Evolutionary conservation across 2,888 invertebrate genomes (phyloP), one percentile per base, ranked within the genome.

Genomic region (Dicyrtoma fusca): DNA sequence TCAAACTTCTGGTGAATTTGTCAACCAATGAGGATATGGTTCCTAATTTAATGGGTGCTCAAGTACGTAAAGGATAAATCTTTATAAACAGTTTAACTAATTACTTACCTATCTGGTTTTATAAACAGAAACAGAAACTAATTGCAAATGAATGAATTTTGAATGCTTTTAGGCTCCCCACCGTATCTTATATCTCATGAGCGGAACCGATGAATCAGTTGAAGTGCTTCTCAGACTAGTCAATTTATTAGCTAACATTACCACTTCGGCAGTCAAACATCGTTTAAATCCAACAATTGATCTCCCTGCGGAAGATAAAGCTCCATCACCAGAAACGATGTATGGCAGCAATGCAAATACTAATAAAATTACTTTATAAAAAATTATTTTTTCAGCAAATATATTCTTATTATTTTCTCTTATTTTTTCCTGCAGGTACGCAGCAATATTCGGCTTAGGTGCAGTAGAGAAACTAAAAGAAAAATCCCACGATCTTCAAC

Each of bases 21-120:
- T 87, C 87, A 11, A 86, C 87, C 75, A 88, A 88, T 82, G 84
- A 86, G 74, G 86, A 86, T 74, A 86, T 88, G 85, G 85, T 88
- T 59, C 87, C 87, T 8, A 85, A 86, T 79, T 82, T 88, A 47
- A 82, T 88, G 62, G 87, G 87, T 73, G 86, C 87, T 53, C 86
- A 87, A 85, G 88, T 87, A 82, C 76, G 75, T 23, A 53, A 21
- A n/a, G 10, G 26, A 34, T 53, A n/a, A n/a, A n/a, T n/a, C n/a
- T n/a, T n/a, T n/a, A n/a, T n/a, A n/a, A n/a, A n/a, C n/a, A n/a
- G n/a, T n/a, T n/a, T n/a, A n/a, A n/a, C n/a, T n/a, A n/a, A n/a
- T n/a, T n/a, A n/a, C n/a, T n/a, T n/a, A n/a, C n/a, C n/a, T n/a
- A n/a, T n/a, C n/a, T n/a, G n/a, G n/a, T n/a, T 11, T 45, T 45